A percentile compares a stretch with the other conserved stretches of the same genome.
phyloP scores from a whole-genome alignment of 2,113 vertebrate genomes.

The Tachuris rubrigastra region DNA sequence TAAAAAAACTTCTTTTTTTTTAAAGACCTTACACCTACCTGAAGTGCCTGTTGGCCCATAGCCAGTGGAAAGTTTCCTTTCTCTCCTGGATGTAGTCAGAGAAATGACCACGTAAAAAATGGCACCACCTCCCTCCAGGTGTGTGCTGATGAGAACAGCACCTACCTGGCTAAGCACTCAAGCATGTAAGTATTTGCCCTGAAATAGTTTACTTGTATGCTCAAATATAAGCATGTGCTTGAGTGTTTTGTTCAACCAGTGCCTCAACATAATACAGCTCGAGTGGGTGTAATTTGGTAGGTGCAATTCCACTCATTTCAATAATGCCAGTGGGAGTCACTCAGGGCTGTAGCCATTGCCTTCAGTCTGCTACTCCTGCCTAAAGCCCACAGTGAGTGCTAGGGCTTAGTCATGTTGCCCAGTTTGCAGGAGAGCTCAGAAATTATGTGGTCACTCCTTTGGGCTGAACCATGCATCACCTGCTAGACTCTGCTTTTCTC shows the following conservation, averaged over 20 bases:
- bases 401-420: not conserved
- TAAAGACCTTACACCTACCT: conserved; percentile 41
- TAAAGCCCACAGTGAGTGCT: not conserved
- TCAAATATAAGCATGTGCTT: conserved; percentile 46
- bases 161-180: conserved; percentile 26
- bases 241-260: conserved; percentile 39
- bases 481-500: not conserved
- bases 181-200: conserved; percentile 23
- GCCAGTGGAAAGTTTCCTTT: conserved; percentile 61
- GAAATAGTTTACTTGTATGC: conserved; percentile 43
- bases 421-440: not conserved
- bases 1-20: not conserved
- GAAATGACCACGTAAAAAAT: conserved; percentile 23
- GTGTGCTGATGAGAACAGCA: conserved; percentile 13
- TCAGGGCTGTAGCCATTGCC: not conserved
- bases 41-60: conserved; percentile 15
- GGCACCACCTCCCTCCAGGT: not conserved
- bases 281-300: not conserved
- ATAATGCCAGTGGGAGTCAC: not conserved
- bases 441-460: not conserved
- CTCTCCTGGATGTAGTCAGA: not conserved
- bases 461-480: not conserved
- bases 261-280: not conserved
- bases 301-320: conserved; percentile 46
- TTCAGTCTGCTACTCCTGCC: not conserved